Percentiles rank a stretch among this genome's conserved stretches.
Evolutionary conservation across 2,888 invertebrate genomes (phyloP).

Genomic region (Cephus runcator): DNA sequence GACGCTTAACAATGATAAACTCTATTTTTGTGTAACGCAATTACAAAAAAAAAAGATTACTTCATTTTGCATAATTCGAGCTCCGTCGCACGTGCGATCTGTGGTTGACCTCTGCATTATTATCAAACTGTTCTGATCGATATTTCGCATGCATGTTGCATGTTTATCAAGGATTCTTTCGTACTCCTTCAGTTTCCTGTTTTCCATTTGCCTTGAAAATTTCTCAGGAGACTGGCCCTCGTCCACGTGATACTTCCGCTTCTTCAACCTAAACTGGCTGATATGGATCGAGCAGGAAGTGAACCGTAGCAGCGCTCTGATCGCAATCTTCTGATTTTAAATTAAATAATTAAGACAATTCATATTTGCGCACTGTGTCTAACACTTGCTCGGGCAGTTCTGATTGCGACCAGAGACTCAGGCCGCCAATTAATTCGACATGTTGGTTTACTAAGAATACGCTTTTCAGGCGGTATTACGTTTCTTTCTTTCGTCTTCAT

Average conservation of each 20-base stretch:
- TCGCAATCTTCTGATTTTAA: background rate
- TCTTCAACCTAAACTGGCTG: background rate
- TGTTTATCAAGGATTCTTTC: background rate
- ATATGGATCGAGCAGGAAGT: background rate
- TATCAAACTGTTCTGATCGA: background rate
- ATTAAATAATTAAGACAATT: background rate
- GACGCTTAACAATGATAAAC: slow-evolving; percentile 4
- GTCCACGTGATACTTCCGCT: background rate
- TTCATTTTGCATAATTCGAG: slow-evolving; percentile 27
- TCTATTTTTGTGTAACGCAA: slow-evolving; percentile 12
- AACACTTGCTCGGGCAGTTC: background rate
- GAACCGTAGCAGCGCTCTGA: background rate
- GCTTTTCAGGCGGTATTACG: background rate
- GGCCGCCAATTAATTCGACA: background rate
- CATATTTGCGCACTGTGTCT: background rate
- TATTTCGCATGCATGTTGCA: background rate
- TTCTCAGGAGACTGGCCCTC: background rate
- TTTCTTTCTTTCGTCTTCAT: background rate
- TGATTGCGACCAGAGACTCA: background rate
- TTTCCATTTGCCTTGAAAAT: background rate
- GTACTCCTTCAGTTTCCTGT: background rate
- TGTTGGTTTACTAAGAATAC: background rate
- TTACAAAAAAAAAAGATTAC: slow-evolving; percentile 24
- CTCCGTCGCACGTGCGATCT: slow-evolving; percentile 35
- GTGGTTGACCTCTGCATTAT: slow-evolving; percentile 21